A percentile compares a stretch with the other conserved stretches of the same genome.
phyloP scores from a whole-genome alignment of 2,113 vertebrate genomes.

The Caracal caracal region DNA sequence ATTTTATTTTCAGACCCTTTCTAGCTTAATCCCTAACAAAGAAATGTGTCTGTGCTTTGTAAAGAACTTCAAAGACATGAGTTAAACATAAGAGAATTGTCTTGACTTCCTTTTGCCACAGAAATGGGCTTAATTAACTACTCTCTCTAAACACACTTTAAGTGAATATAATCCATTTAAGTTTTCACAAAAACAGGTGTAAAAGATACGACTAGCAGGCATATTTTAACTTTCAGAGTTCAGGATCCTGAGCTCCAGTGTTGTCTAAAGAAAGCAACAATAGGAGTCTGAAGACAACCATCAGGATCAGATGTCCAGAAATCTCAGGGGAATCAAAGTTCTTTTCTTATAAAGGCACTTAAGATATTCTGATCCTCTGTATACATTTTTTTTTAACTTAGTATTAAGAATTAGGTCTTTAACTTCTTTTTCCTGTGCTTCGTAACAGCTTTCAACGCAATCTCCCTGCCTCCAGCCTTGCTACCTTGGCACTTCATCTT shows the following conservation, averaged over 20 bases:
- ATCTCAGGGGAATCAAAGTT: neutral
- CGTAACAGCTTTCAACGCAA: neutral
- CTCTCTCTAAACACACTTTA: constrained; percentile 22
- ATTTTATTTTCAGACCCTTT: neutral
- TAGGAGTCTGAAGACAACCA: neutral
- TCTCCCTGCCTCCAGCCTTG: neutral
- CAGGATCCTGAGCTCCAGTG: neutral
- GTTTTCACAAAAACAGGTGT: neutral
- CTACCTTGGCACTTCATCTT: neutral
- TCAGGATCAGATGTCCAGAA: neutral
- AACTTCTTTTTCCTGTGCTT: neutral
- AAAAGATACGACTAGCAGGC: neutral
- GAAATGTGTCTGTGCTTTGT: neutral
- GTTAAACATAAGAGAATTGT: constrained; percentile 19
- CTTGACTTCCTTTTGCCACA: constrained; percentile 26
- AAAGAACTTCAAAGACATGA: constrained; percentile 3
- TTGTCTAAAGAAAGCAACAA: neutral
- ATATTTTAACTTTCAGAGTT: neutral
- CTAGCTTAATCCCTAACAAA: neutral
- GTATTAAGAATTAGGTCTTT: neutral
- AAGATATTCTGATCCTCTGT: neutral
- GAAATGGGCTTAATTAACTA: neutral
- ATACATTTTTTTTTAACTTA: neutral
- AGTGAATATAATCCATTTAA: neutral
- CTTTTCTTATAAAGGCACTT: neutral